These are phyloP conservation scores for Plutomurus gul DNA, from an alignment of 1,140 invertebrate genomes.

Conservation along the genomic window DNA sequence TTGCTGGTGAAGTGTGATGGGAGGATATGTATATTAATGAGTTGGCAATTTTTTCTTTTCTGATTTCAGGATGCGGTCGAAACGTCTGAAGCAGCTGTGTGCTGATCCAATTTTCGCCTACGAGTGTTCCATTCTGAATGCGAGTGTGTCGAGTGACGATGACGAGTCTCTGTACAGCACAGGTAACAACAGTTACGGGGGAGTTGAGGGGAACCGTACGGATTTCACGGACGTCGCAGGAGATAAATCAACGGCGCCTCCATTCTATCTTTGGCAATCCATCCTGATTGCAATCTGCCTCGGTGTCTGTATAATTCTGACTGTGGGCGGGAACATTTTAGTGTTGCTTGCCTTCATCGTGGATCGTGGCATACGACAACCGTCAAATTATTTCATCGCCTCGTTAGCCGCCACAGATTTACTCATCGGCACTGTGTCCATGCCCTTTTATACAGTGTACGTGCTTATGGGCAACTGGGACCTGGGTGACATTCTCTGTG, in stretches of 20 bases:
- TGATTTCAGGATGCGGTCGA: conserved; percentile 17
- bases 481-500: conserved; percentile 90
- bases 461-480: conserved; percentile 96
- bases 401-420: conserved; percentile 97
- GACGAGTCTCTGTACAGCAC: too few species aligned
- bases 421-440: conserved; percentile 88
- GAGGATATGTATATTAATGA: neutral
- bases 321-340: conserved; percentile 93
- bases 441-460: conserved; percentile 97
- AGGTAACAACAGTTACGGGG: conserved; percentile 1
- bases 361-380: conserved; percentile 94
- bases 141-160: conserved; percentile 19
- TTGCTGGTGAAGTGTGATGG: neutral
- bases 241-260: conserved; percentile 61
- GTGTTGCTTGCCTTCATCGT: conserved; percentile 96
- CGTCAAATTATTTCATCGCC: conserved; percentile 99
- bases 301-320: conserved; percentile 85
- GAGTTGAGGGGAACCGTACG: conserved; percentile 26
- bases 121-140: conserved; percentile 49
- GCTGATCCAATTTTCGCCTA: conserved; percentile 26
- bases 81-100: conserved; percentile 42
- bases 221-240: conserved; percentile 11
- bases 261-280: conserved; percentile 88
- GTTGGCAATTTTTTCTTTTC: neutral
- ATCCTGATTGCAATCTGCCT: conserved; percentile 88